Evolutionary conservation across 1,140 invertebrate species (phyloP).

Genomic region (Nebria ingens): DNA sequence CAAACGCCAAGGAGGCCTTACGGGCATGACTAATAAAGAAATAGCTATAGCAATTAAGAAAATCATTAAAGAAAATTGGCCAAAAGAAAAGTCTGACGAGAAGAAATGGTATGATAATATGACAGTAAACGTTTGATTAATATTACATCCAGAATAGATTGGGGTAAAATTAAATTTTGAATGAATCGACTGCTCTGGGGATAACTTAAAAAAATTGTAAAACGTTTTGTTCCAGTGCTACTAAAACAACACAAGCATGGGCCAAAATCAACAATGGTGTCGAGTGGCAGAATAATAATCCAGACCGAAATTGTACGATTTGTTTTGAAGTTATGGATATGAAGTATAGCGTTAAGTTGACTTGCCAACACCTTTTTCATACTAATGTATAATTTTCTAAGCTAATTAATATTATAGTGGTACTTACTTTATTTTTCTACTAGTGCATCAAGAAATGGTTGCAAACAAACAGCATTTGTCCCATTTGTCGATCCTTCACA

Average conservation of each 20-base stretch:
- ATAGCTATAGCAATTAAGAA: background rate
- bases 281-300: background rate
- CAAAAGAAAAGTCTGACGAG: background rate
- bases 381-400: background rate
- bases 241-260: background rate
- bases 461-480: background rate
- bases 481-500: background rate
- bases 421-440: background rate
- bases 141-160: no score
- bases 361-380: background rate
- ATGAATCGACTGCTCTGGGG: no score
- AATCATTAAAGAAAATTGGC: background rate
- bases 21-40: background rate
- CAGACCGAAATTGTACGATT: background rate
- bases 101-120: no score
- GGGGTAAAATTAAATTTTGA: no score
- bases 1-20: background rate
- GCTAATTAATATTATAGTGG: background rate
- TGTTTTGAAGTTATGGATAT: background rate
- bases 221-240: background rate
- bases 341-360: background rate
- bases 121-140: no score
- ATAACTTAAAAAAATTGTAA: no score
- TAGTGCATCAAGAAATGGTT: constrained; percentile 1
- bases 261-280: background rate